A percentile compares a stretch with the other conserved stretches of the same genome.
Conservation (phyloP, 2,113 vertebrate species). For the Osmerus eperlanus region DNA sequence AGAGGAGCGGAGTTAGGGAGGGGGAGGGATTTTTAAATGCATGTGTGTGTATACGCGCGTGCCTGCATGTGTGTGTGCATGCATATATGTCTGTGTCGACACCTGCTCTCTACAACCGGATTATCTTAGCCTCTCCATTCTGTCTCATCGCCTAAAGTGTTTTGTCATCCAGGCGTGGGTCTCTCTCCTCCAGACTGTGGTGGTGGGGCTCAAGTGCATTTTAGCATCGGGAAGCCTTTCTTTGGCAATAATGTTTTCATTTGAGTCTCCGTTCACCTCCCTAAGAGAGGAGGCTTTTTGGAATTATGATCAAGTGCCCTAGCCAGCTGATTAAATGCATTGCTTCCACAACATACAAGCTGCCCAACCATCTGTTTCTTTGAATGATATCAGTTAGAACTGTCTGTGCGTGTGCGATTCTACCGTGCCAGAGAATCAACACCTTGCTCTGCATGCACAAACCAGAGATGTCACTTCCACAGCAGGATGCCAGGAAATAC, state of each 20-base stretch:
- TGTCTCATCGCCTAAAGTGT: background rate
- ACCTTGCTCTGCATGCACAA: background rate
- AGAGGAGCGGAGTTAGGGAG: background rate
- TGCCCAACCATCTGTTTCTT: conserved; percentile 24
- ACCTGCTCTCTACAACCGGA: background rate
- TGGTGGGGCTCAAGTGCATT: background rate
- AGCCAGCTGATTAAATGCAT: conserved; percentile 13
- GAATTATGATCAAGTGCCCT: conserved; percentile 2
- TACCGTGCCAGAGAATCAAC: background rate
- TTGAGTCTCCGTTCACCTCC: background rate
- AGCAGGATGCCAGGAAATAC: background rate
- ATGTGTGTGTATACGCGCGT: background rate
- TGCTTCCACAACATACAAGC: conserved; percentile 9
- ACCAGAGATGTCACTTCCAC: background rate
- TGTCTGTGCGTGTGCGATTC: background rate
- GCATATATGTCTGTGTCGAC: background rate
- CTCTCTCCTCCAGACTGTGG: background rate
- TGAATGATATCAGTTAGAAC: conserved; percentile 1
- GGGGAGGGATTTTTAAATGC: background rate
- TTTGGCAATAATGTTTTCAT: background rate
- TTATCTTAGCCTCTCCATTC: background rate
- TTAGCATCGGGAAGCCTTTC: background rate
- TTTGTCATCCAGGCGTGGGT: background rate
- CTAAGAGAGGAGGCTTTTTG: background rate
- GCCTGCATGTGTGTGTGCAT: background rate